A percentile compares a stretch with the other conserved stretches of the same genome.
phyloP scores from a whole-genome alignment of 2,888 invertebrate genomes.

The Stictocephala bisonia region DNA sequence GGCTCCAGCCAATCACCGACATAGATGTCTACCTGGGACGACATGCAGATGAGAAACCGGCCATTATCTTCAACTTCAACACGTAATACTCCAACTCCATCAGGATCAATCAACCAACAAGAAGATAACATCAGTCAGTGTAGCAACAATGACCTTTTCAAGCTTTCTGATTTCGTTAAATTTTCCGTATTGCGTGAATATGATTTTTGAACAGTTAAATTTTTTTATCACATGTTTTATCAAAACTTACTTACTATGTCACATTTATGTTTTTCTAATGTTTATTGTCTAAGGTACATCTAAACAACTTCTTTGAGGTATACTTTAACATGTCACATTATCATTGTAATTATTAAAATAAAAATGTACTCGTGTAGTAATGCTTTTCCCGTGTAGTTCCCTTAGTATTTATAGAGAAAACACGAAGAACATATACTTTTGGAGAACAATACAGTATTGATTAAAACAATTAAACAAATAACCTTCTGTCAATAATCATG shows the following conservation, averaged over 20 bases:
- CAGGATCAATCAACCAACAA: neutral
- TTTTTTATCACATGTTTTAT: too few species aligned
- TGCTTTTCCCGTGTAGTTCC: neutral
- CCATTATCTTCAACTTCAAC: neutral
- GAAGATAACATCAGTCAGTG: neutral
- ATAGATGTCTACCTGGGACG: neutral
- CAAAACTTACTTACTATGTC: too few species aligned
- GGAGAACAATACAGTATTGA: too few species aligned
- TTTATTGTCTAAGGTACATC: too few species aligned
- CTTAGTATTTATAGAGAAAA: too few species aligned
- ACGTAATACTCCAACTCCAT: neutral
- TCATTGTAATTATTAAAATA: neutral
- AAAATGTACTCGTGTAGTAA: neutral
- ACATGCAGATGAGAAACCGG: constrained; percentile 9
- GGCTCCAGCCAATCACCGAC: neutral
- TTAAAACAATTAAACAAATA: too few species aligned
- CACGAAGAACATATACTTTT: too few species aligned
- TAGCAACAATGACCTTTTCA: neutral
- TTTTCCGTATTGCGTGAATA: neutral
- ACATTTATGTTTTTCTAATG: too few species aligned
- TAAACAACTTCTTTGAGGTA: too few species aligned
- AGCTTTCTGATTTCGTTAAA: constrained; percentile 2
- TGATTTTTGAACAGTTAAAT: neutral
- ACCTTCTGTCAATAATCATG: too few species aligned
- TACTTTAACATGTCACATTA: neutral